Evolutionary conservation across 2,113 vertebrate genomes (phyloP).

Genomic region (Lophochroa leadbeateri): DNA sequence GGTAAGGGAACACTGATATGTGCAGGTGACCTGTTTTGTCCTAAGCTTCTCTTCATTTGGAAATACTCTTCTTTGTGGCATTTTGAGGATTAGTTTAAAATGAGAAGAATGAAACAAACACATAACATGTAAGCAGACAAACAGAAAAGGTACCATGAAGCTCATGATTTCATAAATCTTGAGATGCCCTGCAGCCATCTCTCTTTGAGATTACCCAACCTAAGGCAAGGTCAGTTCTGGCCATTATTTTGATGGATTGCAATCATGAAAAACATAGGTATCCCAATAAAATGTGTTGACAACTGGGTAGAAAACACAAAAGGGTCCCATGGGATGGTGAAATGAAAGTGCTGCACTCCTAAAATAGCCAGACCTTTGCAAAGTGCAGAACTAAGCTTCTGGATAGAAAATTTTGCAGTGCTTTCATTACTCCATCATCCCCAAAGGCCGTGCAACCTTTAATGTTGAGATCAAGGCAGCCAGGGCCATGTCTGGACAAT

Average conservation of each 20-base stretch:
- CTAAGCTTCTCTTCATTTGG: background rate
- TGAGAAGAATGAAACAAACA: background rate
- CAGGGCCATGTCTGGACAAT: background rate
- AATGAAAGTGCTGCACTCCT: background rate
- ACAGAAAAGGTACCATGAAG: background rate
- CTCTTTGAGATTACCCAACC: background rate
- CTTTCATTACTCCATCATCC: background rate
- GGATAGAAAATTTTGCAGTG: background rate
- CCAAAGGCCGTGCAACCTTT: background rate
- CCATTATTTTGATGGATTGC: constrained; percentile 28
- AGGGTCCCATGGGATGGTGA: background rate
- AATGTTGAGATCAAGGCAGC: background rate
- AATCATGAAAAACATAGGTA: background rate
- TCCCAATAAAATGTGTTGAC: constrained; percentile 40
- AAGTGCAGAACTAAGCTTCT: background rate
- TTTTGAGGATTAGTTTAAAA: background rate
- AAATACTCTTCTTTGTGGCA: background rate
- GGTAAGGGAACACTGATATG: background rate
- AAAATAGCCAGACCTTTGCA: background rate
- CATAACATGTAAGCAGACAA: background rate
- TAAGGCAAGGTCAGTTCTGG: constrained; percentile 4
- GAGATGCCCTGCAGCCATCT: background rate
- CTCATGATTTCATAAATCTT: background rate
- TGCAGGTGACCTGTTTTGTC: background rate
- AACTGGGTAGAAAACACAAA: background rate